These are phyloP conservation scores for Elephas maximus DNA, from an alignment of 2,113 vertebrate species.

Conservation along the genomic window DNA sequence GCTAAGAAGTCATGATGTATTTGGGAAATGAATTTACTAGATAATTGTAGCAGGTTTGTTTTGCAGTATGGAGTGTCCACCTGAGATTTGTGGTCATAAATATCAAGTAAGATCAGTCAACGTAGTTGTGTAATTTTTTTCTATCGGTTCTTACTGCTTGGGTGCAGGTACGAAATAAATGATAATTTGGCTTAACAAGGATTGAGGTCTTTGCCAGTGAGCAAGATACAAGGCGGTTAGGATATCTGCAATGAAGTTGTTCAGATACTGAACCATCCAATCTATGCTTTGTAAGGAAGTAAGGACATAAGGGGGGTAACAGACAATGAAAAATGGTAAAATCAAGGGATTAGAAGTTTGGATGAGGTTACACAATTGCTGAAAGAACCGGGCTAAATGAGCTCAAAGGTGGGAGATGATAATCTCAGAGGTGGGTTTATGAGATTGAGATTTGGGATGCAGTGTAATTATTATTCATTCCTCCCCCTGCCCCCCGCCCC, in stretches of 20 bases:
- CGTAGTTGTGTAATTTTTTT: not conserved
- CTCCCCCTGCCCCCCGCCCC: not conserved
- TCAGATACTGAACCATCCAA: not conserved
- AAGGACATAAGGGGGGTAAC: not conserved
- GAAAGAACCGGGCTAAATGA: not conserved
- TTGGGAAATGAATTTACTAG: not conserved
- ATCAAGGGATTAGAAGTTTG: not conserved
- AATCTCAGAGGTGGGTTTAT: not conserved
- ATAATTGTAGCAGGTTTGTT: not conserved
- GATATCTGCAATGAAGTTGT: not conserved
- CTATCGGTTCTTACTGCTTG: not conserved
- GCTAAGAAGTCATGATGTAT: not conserved
- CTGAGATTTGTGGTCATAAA: not conserved
- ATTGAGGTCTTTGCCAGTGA: not conserved
- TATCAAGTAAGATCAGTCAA: not conserved
- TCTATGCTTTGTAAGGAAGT: not conserved
- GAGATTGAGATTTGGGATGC: not conserved
- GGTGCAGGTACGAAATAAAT: not conserved
- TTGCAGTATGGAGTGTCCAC: not conserved
- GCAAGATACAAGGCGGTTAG: not conserved
- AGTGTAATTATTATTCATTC: not conserved
- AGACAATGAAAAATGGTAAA: not conserved
- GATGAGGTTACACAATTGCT: not conserved
- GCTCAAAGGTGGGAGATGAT: not conserved
- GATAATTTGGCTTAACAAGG: not conserved